Evolutionary conservation across 2,113 vertebrate genomes (phyloP).

Genomic region (Hippoglossus stenolepis): DNA sequence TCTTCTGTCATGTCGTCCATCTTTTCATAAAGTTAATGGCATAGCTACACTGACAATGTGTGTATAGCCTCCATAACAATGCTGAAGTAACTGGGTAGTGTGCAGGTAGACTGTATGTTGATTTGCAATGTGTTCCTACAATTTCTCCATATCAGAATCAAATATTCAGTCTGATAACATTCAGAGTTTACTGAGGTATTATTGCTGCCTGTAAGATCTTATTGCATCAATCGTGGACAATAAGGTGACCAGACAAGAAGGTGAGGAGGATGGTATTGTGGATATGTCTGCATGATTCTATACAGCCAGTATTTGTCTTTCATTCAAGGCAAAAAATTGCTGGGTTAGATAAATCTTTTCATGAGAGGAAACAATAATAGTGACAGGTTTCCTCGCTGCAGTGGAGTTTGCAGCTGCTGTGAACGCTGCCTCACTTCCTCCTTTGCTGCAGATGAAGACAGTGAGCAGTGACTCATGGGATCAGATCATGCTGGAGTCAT

Average conservation of each 20-base stretch:
- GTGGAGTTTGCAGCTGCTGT: constrained; percentile 20
- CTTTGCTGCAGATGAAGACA: constrained; percentile 2
- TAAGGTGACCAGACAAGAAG: constrained; percentile 17
- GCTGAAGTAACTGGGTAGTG: too few species aligned
- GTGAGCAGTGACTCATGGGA: constrained; percentile 35
- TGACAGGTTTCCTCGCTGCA: constrained; percentile 21
- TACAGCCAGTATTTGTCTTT: constrained; percentile 31
- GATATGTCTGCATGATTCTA: not conserved
- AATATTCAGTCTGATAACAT: not conserved
- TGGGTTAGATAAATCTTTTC: constrained; percentile 39
- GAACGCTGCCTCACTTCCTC: constrained; percentile 30
- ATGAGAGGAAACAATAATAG: constrained; percentile 1
- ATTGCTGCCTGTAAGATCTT: constrained; percentile 5
- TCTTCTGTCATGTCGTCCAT: too few species aligned
- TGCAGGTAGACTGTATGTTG: too few species aligned
- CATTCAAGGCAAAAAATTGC: not conserved
- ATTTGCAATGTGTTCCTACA: not conserved
- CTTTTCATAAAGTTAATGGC: too few species aligned
- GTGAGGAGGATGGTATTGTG: constrained; percentile 8
- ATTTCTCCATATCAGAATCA: constrained; percentile 3
- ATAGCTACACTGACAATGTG: too few species aligned
- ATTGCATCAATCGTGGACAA: constrained; percentile 9
- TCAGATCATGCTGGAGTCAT: constrained; percentile 26
- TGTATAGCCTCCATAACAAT: too few species aligned
- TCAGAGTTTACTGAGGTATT: not conserved